Conservation (phyloP, 2,888 invertebrate genomes). For the Netelia virgata region DNA sequence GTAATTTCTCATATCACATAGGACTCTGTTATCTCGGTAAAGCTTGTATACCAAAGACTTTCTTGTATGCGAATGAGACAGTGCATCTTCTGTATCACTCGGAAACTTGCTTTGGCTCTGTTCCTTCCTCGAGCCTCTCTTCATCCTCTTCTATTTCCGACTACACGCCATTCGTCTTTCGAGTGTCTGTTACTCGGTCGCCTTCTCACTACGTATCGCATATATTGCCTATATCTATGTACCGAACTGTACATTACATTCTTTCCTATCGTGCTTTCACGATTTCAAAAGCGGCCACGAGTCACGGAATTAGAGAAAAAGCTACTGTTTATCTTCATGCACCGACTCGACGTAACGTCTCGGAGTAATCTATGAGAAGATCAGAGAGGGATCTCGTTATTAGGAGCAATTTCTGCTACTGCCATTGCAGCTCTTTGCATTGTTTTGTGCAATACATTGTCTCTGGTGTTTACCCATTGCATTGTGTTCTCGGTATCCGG, state of each 20-base stretch:
- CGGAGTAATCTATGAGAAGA: slow-evolving; percentile 71
- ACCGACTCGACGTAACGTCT: slow-evolving; percentile 69
- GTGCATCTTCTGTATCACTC: slow-evolving; percentile 57
- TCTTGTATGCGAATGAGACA: slow-evolving; percentile 33
- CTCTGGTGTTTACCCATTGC: slow-evolving; percentile 68
- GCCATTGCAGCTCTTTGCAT: slow-evolving; percentile 66
- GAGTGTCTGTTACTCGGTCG: slow-evolving; percentile 21
- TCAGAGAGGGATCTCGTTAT: slow-evolving; percentile 22
- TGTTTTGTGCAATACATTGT: slow-evolving; percentile 71
- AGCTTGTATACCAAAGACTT: slow-evolving; percentile 43
- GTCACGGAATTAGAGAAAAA: slow-evolving; percentile 72
- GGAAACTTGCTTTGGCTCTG: slow-evolving; percentile 32
- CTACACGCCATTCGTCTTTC: slow-evolving; percentile 50
- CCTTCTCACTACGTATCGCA: slow-evolving; percentile 24
- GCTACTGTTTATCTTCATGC: slow-evolving; percentile 75
- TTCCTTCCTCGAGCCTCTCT: slow-evolving; percentile 32
- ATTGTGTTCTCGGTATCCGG: slow-evolving; percentile 69
- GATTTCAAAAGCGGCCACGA: slow-evolving; percentile 58
- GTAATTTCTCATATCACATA: slow-evolving; percentile 47
- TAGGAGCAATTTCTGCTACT: slow-evolving; percentile 40
- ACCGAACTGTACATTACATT: neutral
- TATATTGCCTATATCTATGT: neutral
- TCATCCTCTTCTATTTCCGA: slow-evolving; percentile 32
- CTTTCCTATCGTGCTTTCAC: slow-evolving; percentile 14
- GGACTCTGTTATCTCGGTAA: slow-evolving; percentile 44